Evolutionary conservation across 2,113 vertebrate genomes (phyloP), one percentile per base, ranked within the genome.

Genomic region (Heliornis fulica): DNA sequence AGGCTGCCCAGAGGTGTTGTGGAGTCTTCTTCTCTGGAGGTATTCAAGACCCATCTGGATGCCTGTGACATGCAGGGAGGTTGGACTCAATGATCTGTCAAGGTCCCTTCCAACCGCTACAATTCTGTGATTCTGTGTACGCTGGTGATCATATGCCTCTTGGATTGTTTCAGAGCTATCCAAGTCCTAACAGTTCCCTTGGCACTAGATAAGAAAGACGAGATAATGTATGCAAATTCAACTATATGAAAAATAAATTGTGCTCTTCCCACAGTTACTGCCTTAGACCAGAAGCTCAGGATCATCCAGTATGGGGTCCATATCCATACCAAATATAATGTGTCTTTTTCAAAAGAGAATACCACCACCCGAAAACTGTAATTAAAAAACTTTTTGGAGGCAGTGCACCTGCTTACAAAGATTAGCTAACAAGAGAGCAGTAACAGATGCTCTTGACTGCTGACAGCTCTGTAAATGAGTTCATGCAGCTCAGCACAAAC

Each of bases 271-370:
- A 68, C 54, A n/a, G 20, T 23, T 43, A 57, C 5, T 60, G 36
- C 11, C 32, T 79, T 76, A 45, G 26, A 16, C 45, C 45, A 85
- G 57, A 75, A 87, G 12, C 28, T 82, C 31, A 32, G 59, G 15
- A 53, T 57, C 71, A 50, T 64, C 18, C 20, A 26, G 26, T 32
- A 20, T 29, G 18, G 26, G 48, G 3, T 83, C 31, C 10, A 19
- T 11, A 11, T 8, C 50, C 0, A 0, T 50, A 69, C 9, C 29
- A 45, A 70, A 59, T 1, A 78, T 31, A 31, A 69, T 5, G 4
- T 25, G 5, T 46, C 16, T 60, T 54, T 31, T 51, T 74, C 32
- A 51, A 80, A 89, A 61, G 36, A 90, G 23, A 75, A 54, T 36
- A 56, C 5, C n/a, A 63, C 12, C 29, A 68, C 63, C 38, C 74